Evolutionary conservation across 2,113 vertebrate species (phyloP).

Genomic region (Rhodinocichla rosea): DNA sequence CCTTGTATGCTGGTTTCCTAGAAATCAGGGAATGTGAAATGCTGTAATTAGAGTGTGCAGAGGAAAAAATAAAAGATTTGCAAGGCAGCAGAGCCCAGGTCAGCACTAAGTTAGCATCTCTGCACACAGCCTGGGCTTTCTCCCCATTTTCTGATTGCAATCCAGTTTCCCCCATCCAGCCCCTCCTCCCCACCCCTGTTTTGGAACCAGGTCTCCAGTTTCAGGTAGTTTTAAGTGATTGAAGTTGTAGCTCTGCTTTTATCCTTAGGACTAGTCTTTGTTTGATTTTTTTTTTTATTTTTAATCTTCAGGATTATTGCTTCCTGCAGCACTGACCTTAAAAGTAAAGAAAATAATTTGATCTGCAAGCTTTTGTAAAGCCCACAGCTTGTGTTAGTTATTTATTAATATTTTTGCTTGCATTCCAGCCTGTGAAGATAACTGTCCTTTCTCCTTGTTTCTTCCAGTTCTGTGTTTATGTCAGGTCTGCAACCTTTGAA

Average conservation of each 20-base stretch:
- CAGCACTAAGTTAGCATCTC: slow-evolving; percentile 17
- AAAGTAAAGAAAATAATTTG: slow-evolving; percentile 26
- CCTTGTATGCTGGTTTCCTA: neutral
- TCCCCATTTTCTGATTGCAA: neutral
- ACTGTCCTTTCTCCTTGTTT: neutral
- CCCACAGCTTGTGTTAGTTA: neutral
- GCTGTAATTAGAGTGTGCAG: neutral
- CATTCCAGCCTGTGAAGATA: neutral
- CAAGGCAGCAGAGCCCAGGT: neutral
- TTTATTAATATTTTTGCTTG: slow-evolving; percentile 14
- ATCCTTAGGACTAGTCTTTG: neutral
- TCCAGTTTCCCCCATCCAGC: neutral
- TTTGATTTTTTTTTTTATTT: neutral
- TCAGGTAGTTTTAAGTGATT: slow-evolving; percentile 45
- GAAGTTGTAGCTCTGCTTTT: slow-evolving; percentile 16
- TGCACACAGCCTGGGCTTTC: neutral
- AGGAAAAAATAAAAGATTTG: neutral
- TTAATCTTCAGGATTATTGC: slow-evolving; percentile 40
- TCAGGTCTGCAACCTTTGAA: slow-evolving; percentile 49
- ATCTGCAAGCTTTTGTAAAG: slow-evolving; percentile 9
- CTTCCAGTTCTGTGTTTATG: neutral
- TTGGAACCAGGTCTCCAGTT: neutral
- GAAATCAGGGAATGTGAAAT: neutral
- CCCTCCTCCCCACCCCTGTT: neutral
- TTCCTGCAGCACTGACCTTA: slow-evolving; percentile 38